These are phyloP conservation scores for Drosophila pseudoobscura DNA, from an alignment of 1,140 invertebrate genomes.

Conservation along the genomic window DNA sequence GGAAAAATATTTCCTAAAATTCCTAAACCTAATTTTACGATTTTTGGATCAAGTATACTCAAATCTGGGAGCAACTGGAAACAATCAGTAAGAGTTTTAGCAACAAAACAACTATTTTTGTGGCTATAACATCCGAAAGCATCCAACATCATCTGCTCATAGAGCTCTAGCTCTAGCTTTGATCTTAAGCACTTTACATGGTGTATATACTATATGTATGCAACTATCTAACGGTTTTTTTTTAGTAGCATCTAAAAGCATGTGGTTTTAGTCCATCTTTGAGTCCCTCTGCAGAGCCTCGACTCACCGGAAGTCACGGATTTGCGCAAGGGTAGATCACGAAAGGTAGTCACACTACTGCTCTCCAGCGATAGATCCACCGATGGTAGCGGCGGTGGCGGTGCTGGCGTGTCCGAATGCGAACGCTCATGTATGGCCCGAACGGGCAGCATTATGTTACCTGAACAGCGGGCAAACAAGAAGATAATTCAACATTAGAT, in stretches of 20 bases:
- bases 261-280: constrained; percentile 36
- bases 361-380: constrained; percentile 97
- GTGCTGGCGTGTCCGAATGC: constrained; percentile 93
- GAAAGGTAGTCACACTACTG: constrained; percentile 96
- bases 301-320: constrained; percentile 91
- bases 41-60: no score
- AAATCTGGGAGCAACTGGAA: no score
- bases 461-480: constrained; percentile 16
- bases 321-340: constrained; percentile 94
- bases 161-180: no score
- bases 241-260: constrained; percentile 59
- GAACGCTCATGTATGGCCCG: constrained; percentile 92
- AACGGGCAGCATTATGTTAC: constrained; percentile 72
- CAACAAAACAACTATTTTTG: no score
- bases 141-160: no score
- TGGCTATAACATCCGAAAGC: no score
- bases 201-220: no score
- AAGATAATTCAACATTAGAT: neutral
- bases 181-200: no score
- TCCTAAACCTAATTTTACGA: no score
- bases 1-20: no score
- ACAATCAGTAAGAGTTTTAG: no score
- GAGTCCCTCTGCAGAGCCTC: no score
- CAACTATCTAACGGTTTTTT: constrained; percentile 3
- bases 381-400: constrained; percentile 89